Percentiles rank a stretch among this genome's conserved stretches.
phyloP scores from a whole-genome alignment of 2,113 vertebrate species.

The Caranx melampygus region DNA sequence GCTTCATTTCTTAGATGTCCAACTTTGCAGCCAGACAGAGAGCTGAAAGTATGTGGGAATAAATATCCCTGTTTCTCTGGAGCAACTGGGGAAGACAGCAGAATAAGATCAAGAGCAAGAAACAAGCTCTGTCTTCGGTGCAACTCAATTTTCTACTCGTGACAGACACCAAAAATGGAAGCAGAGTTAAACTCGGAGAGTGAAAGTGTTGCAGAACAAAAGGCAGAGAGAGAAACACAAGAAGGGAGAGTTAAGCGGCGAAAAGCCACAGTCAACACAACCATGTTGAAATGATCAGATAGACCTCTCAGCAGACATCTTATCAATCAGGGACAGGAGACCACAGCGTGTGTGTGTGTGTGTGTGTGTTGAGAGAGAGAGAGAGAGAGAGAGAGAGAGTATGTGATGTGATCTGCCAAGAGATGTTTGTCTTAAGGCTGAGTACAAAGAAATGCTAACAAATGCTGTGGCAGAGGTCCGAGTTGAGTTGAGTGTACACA shows the following conservation, averaged over 20 bases:
- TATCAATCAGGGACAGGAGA: conserved; percentile 70
- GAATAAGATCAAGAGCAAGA: background rate
- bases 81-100: background rate
- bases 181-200: background rate
- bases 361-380: conserved; percentile 26
- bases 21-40: background rate
- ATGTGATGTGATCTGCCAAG: conserved; percentile 63
- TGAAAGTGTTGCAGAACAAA: conserved; percentile 30
- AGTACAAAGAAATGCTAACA: conserved; percentile 75
- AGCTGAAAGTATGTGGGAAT: background rate
- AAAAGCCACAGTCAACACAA: conserved; percentile 68
- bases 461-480: conserved; percentile 62
- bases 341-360: conserved; percentile 23
- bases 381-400: conserved; percentile 18
- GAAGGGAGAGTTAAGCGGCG: conserved; percentile 32
- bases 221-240: conserved; percentile 16
- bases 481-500: conserved; percentile 54
- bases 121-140: background rate
- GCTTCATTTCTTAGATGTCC: conserved; percentile 18
- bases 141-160: background rate
- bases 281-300: conserved; percentile 75
- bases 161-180: background rate
- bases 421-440: conserved; percentile 75
- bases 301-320: conserved; percentile 72
- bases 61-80: conserved; percentile 10